Base-by-base conservation (phyloP, 2,888 invertebrate species). In the Leucania comma region DNA sequence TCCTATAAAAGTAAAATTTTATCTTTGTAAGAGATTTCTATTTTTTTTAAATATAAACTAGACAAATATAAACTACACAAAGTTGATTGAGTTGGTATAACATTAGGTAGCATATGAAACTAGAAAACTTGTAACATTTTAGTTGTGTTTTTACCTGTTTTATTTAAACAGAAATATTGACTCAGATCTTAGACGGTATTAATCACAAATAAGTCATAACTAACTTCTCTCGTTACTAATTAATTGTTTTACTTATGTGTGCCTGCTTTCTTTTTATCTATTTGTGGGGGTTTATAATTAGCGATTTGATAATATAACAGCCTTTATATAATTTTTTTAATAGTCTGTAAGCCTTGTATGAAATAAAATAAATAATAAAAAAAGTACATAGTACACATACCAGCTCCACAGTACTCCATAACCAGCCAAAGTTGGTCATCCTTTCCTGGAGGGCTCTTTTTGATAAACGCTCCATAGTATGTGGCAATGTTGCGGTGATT, bases 401-500 rank as follows among this genome's bases (percentile, higher is more conserved):
- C 99, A 93, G 99, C 99, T 87, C 99, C 99, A 96, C 99, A 99
- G 93, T 99, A 99, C 96, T 99, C 99, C 99, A 99, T 99, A 75
- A 99, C 99, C 93, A 99, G 96, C 99, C 99, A 99, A 74, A 99
- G 96, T 93, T 99, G 99, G 95, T 99, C 99, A 96, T 99, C 99
- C 96, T 99, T 99, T 58, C 99, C 99, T 1, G 99, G 98, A 53
- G 99, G 99, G 88, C 99, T 99, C 96, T 99, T 99, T 96, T 99
- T 99, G 87, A 99, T 99, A 96, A 99, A 99, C 89, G 99, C 99
- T 86, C 99, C 99, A 96, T 99, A 99, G 95, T 99, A 99, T 75
- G 99, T 99, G 84, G 99, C 99, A 91, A 99, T 99, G 96, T 99
- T 99, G 90, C 99, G 98, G 96, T 99, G 99, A 96, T 99, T 99